phyloP scores from a whole-genome alignment of 2,797 vertebrate species.

The Anas acuta region DNA sequence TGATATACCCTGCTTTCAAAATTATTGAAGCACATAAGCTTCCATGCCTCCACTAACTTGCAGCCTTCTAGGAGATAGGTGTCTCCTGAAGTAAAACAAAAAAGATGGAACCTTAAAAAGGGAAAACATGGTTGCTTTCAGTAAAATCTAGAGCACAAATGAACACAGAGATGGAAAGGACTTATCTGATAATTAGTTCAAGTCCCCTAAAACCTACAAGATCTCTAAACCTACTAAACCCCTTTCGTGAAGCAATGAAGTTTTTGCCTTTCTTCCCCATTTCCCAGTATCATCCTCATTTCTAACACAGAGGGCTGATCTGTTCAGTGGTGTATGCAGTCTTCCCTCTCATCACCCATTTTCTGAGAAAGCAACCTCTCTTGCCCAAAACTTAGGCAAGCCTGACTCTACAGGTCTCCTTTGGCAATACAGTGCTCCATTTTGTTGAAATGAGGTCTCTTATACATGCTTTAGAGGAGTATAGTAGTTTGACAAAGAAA shows the following conservation, averaged over 20 bases:
- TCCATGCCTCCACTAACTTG: conserved; percentile 44
- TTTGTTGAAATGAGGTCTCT: not conserved
- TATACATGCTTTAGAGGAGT: accelerated
- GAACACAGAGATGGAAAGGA: conserved; percentile 31
- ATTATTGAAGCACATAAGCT: conserved; percentile 51
- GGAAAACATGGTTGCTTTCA: conserved; percentile 26
- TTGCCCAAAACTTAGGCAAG: not conserved
- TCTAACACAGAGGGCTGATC: not conserved
- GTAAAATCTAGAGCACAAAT: conserved; percentile 34
- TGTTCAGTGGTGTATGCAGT: not conserved
- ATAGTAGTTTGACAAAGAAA: not conserved
- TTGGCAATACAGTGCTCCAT: not conserved
- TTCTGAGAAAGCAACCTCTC: not conserved
- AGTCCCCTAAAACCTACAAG: conserved; percentile 35
- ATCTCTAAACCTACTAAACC: conserved; percentile 33
- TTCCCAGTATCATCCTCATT: not conserved
- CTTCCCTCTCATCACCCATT: not conserved
- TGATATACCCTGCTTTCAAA: conserved; percentile 60
- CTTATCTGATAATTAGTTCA: conserved; percentile 51
- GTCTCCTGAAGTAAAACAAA: conserved; percentile 57
- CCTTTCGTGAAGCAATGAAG: conserved; percentile 21
- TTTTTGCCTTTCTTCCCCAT: conserved; percentile 35
- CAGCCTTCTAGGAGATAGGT: conserved; percentile 34
- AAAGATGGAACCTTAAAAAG: conserved; percentile 49
- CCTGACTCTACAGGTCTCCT: not conserved